These are phyloP conservation scores for Mimumesa dahlbomi DNA, from an alignment of 2,888 invertebrate species.

Conservation along the genomic window DNA sequence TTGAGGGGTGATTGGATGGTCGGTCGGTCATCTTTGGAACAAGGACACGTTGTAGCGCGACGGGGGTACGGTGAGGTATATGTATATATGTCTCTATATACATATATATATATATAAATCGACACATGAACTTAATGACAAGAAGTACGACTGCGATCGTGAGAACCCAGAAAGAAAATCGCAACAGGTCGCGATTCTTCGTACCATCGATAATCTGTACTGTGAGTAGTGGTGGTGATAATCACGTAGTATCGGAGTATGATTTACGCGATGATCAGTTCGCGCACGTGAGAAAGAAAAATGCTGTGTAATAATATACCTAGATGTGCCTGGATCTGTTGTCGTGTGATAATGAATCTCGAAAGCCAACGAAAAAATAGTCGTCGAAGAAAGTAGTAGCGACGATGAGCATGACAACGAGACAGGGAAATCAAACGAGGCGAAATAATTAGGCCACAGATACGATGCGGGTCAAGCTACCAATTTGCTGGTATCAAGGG, in stretches of 20 bases:
- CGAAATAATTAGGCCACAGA: slow-evolving; percentile 51
- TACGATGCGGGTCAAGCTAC: slow-evolving; percentile 55
- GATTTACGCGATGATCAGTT: slow-evolving; percentile 36
- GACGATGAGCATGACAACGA: slow-evolving; percentile 56
- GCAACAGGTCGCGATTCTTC: slow-evolving; percentile 43
- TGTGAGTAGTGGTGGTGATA: too few species aligned
- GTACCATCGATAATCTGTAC: slow-evolving; percentile 11
- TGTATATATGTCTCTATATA: too few species aligned
- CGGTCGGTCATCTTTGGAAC: slow-evolving; percentile 65
- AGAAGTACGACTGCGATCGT: slow-evolving; percentile 59
- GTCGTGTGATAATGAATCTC: slow-evolving; percentile 15
- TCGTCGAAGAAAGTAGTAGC: slow-evolving; percentile 41
- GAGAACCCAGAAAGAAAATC: slow-evolving; percentile 34
- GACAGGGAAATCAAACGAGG: slow-evolving; percentile 51
- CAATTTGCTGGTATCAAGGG: slow-evolving; percentile 33
- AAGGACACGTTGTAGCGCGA: slow-evolving; percentile 63
- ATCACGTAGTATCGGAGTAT: not conserved
- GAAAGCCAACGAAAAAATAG: slow-evolving; percentile 45
- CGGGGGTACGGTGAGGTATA: slow-evolving; percentile 60
- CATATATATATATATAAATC: too few species aligned
- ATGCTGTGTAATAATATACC: slow-evolving; percentile 19
- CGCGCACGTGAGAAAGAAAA: slow-evolving; percentile 28
- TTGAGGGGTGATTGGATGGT: slow-evolving; percentile 58
- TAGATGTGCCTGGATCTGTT: slow-evolving; percentile 13
- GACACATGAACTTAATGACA: slow-evolving; percentile 62